These are phyloP conservation scores for Phortica variegata DNA, from an alignment of 1,140 invertebrate genomes.

Conservation along the genomic window DNA sequence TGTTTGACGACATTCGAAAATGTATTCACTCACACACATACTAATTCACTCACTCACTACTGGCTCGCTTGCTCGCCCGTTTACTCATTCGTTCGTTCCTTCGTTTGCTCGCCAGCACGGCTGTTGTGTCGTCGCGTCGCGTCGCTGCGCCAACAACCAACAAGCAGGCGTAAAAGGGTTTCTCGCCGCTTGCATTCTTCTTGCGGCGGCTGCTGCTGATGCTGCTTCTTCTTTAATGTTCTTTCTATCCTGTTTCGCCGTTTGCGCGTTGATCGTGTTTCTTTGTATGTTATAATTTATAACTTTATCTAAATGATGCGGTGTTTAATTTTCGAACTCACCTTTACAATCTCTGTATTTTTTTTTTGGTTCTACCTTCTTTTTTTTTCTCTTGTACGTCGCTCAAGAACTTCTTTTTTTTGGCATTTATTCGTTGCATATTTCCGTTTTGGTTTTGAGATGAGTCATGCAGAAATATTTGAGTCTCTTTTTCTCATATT, in stretches of 20 bases:
- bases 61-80: too few species aligned
- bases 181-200: too few species aligned
- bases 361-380: constrained; percentile 23
- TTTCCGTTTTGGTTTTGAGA: constrained; percentile 14
- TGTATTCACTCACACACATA: too few species aligned
- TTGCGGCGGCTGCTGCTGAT: constrained; percentile 11
- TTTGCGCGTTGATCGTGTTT: constrained; percentile 26
- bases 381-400: constrained; percentile 13
- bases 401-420: constrained; percentile 18
- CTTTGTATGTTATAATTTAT: constrained; percentile 51
- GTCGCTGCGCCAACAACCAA: too few species aligned
- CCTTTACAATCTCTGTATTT: constrained; percentile 40
- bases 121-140: too few species aligned
- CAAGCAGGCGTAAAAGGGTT: too few species aligned
- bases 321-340: constrained; percentile 55
- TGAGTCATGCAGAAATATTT: too few species aligned
- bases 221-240: constrained; percentile 20
- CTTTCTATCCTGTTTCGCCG: constrained; percentile 24
- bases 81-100: too few species aligned
- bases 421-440: constrained; percentile 29
- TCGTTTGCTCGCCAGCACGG: too few species aligned
- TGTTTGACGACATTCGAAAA: too few species aligned
- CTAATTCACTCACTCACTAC: too few species aligned
- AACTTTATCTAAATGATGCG: constrained; percentile 55
- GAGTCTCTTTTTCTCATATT: too few species aligned